Percentiles rank a stretch among this genome's conserved stretches.
Evolutionary conservation across 1,140 invertebrate species (phyloP).

Genomic region (Stenopsyche tienmushanensis): DNA sequence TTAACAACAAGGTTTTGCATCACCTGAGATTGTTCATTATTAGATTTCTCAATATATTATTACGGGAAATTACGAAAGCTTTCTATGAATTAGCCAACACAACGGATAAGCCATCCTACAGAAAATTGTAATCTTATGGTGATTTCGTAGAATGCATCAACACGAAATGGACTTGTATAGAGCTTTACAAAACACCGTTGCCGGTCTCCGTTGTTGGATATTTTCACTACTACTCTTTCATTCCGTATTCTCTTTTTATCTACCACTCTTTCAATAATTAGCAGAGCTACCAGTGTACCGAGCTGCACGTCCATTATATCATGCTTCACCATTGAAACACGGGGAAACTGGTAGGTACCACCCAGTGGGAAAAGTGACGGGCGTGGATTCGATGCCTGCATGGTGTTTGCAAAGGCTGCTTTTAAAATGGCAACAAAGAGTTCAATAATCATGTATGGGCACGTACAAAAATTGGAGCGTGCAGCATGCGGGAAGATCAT

Average conservation of each 20-base stretch:
- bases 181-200: too few species aligned
- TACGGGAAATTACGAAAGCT: too few species aligned
- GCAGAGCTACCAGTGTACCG: background rate
- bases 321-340: background rate
- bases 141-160: background rate
- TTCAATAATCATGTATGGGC: constrained; percentile 9
- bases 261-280: constrained; percentile 16
- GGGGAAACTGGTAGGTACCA: too few species aligned
- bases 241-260: constrained; percentile 9
- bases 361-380: constrained; percentile 8
- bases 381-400: constrained; percentile 12
- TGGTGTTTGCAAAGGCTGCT: constrained; percentile 26
- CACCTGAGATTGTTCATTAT: too few species aligned
- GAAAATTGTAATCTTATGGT: background rate
- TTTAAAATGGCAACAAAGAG: constrained; percentile 35
- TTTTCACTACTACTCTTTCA: too few species aligned
- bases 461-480: constrained; percentile 25
- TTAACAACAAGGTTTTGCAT: too few species aligned
- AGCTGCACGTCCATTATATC: background rate
- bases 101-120: too few species aligned
- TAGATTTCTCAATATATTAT: too few species aligned
- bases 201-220: too few species aligned
- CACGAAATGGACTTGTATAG: background rate
- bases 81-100: too few species aligned
- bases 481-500: constrained; percentile 11